Base-by-base conservation (phyloP, 2,113 vertebrate genomes). In the Crypturellus undulatus region DNA sequence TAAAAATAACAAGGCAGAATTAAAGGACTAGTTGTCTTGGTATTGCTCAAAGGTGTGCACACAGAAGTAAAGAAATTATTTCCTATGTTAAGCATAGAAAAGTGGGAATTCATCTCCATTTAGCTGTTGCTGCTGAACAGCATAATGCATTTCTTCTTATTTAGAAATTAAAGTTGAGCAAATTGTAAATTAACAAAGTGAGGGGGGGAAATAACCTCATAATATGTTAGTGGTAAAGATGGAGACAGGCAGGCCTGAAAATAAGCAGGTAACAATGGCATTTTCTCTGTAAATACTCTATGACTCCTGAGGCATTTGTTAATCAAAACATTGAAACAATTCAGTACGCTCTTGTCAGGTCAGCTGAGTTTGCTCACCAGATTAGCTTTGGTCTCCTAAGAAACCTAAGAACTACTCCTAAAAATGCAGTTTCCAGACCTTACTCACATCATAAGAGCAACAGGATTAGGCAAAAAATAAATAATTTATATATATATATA, bases 291-390 rank as follows among this genome's bases (percentile, higher is more conserved):
- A 70, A 93, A 82, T 36, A 54, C 30, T 54, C 2, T 20, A 76
- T 85, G 71, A 73, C 28, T 77, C 60, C 64, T 45, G 79, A 92
- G 76, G 64, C 28, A 79, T 79, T 84, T 83, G 16, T 79, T 83
- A 85, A 79, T 80, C 63, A 70, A 82, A 93, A 73, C 43, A 79
- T 77, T 56, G 70, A 87, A 96, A 87, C 54, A 24, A 73, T 90
- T 91, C 21, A 30, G 28, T 22, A 79, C 69, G 19, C 32, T 85
- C 24, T 62, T 87, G 14, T 67, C 79, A 85, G 43, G 51, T 83
- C 69, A 87, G 71, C 79, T 83, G 91, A 91, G 64, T 60, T 92
- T 93, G 30, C 68, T 90, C 47, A 79, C 18, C 56, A 28, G 52
- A 59, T 86, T 65, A 89, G 42, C 34, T 92, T 28, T 56, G 60